Evolutionary conservation across 1,140 invertebrate species (phyloP).

Genomic region (Oryzaephilus surinamensis): DNA sequence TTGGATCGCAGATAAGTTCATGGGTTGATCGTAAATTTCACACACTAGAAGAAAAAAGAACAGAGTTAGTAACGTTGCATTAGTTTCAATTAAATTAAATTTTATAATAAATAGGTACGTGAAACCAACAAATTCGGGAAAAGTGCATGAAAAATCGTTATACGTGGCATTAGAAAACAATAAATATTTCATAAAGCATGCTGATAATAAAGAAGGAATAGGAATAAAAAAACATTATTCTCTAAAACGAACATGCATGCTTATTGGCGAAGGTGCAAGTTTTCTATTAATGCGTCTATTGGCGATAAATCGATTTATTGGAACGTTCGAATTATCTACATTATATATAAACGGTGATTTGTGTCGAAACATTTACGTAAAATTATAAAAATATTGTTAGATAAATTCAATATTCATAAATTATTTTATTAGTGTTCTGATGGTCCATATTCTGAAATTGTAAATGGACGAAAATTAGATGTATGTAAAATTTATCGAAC

Average conservation of each 20-base stretch:
- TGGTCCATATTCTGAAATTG: conserved; percentile 38
- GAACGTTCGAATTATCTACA: conserved; percentile 41
- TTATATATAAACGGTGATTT: conserved; percentile 46
- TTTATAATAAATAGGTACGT: too few relatives aligned
- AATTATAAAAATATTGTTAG: conserved; percentile 11
- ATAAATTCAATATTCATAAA: background rate
- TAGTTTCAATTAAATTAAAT: too few relatives aligned
- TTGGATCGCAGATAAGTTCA: conserved; percentile 41
- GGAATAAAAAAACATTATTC: too few relatives aligned
- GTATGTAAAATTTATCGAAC: conserved; percentile 43
- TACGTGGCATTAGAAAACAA: conserved; percentile 36
- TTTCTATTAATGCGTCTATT: conserved; percentile 48
- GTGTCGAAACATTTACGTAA: conserved; percentile 48
- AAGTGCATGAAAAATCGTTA: too few relatives aligned
- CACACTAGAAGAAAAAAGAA: conserved; percentile 46
- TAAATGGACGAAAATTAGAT: conserved; percentile 39
- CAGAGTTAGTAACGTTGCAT: conserved; percentile 41
- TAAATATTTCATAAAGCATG: conserved; percentile 39
- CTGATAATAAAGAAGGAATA: too few relatives aligned
- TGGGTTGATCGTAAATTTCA: conserved; percentile 44
- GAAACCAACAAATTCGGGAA: too few relatives aligned
- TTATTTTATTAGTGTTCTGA: conserved; percentile 25
- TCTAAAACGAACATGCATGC: conserved; percentile 28
- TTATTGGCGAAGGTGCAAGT: conserved; percentile 49
- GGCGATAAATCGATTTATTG: conserved; percentile 41